phyloP scores from a whole-genome alignment of 2,888 invertebrate genomes.

The Lymantria monacha region DNA sequence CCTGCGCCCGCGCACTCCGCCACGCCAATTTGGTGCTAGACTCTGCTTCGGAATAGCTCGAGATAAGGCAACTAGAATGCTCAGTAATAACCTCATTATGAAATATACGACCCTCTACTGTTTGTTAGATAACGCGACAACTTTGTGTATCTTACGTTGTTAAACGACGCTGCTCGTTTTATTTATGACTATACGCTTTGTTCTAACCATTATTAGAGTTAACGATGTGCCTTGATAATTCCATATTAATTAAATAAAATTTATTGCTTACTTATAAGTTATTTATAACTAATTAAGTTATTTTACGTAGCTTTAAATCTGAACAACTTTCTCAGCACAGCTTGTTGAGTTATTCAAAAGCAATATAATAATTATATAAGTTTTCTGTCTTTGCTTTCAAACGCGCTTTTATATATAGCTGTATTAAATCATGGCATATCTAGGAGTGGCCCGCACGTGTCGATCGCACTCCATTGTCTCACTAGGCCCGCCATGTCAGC shows the following conservation, averaged over 20 bases:
- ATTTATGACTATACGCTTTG: conserved; percentile 26
- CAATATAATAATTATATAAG: neutral
- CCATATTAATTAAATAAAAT: conserved; percentile 7
- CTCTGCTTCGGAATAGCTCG: conserved; percentile 62
- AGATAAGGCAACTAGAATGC: conserved; percentile 73
- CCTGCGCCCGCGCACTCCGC: conserved; percentile 71
- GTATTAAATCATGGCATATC: neutral
- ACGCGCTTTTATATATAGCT: conserved; percentile 21
- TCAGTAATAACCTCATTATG: conserved; percentile 80
- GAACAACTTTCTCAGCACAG: conserved; percentile 1
- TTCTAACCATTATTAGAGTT: conserved; percentile 13
- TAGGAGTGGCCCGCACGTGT: conserved; percentile 45
- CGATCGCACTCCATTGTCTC: conserved; percentile 37
- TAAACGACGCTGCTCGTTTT: conserved; percentile 18
- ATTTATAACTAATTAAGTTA: conserved; percentile 6
- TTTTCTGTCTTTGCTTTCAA: conserved; percentile 22
- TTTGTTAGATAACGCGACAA: conserved; percentile 60
- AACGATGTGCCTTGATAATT: conserved; percentile 4
- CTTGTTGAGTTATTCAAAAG: conserved; percentile 3
- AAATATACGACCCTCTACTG: conserved; percentile 67
- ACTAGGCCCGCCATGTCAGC: conserved; percentile 2
- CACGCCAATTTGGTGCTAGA: conserved; percentile 79
- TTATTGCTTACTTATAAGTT: neutral
- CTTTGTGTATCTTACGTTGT: conserved; percentile 29
- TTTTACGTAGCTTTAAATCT: conserved; percentile 3